These are phyloP conservation scores for Cryptus armator DNA, from an alignment of 2,888 invertebrate species.

Conservation along the genomic window DNA sequence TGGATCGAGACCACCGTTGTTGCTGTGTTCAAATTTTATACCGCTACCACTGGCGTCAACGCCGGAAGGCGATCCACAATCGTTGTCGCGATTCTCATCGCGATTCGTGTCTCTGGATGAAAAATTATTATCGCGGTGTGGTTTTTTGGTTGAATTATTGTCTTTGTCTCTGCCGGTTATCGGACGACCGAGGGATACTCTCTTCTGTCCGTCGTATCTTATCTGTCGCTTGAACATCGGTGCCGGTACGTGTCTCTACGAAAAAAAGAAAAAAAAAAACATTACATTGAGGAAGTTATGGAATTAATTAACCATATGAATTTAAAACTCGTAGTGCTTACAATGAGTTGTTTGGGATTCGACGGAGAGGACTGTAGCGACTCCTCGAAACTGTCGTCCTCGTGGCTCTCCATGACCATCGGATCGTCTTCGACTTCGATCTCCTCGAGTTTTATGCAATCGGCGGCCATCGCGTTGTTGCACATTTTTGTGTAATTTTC, in stretches of 20 bases:
- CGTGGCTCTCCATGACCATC: slow-evolving; percentile 81
- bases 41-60: slow-evolving; percentile 30
- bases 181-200: slow-evolving; percentile 84
- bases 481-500: slow-evolving; percentile 74
- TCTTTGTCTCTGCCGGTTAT: slow-evolving; percentile 67
- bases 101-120: slow-evolving; percentile 51
- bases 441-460: slow-evolving; percentile 80
- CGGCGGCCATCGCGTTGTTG: slow-evolving; percentile 74
- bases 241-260: slow-evolving; percentile 79
- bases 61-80: slow-evolving; percentile 41
- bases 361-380: slow-evolving; percentile 61
- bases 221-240: slow-evolving; percentile 83
- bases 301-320: slow-evolving; percentile 38
- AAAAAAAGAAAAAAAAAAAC: background rate
- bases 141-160: slow-evolving; percentile 39
- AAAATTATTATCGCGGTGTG: slow-evolving; percentile 41
- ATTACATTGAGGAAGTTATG: background rate
- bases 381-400: slow-evolving; percentile 79
- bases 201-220: slow-evolving; percentile 85
- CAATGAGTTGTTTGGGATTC: slow-evolving; percentile 73
- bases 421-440: slow-evolving; percentile 83
- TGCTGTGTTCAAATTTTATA: slow-evolving; percentile 73
- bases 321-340: slow-evolving; percentile 50
- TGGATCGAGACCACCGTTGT: slow-evolving; percentile 76
- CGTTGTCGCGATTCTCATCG: slow-evolving; percentile 61